A percentile compares a stretch with the other conserved stretches of the same genome.
Conservation (phyloP, 53 echinoderm and acorn worm species). For the Mesocentrotus franciscanus region DNA sequence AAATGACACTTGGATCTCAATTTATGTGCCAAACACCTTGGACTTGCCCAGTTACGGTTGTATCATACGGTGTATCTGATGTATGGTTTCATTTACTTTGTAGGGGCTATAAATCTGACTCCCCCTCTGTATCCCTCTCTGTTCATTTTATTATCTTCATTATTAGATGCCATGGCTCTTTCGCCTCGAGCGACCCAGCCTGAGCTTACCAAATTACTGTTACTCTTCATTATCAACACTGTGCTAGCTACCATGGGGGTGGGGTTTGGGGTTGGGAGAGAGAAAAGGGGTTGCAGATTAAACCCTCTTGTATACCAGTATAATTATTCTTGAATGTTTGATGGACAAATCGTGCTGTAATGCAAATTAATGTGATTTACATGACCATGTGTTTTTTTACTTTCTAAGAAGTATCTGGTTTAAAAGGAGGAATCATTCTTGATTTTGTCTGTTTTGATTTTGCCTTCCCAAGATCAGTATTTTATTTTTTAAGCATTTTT, state of each 20-base stretch:
- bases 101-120: conserved; percentile 30
- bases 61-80: neutral
- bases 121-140: conserved; percentile 11
- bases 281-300: neutral
- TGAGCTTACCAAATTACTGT: conserved; percentile 30
- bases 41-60: neutral
- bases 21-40: no score
- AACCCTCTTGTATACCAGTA: neutral
- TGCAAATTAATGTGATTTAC: neutral
- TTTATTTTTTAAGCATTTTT: no score
- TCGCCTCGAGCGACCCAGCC: conserved; percentile 7
- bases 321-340: neutral
- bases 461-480: no score
- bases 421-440: no score
- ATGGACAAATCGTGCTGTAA: neutral
- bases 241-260: neutral
- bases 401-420: no score
- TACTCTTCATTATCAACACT: conserved; percentile 18
- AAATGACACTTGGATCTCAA: no score
- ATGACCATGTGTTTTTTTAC: neutral
- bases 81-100: neutral
- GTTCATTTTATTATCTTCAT: conserved; percentile 6
- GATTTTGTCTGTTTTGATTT: no score
- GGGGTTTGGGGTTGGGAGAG: neutral
- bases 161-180: conserved; percentile 37